A percentile compares a stretch with the other conserved stretches of the same genome.
phyloP scores from a whole-genome alignment of 2,797 vertebrate genomes.

The Triplophysa bombifrons region DNA sequence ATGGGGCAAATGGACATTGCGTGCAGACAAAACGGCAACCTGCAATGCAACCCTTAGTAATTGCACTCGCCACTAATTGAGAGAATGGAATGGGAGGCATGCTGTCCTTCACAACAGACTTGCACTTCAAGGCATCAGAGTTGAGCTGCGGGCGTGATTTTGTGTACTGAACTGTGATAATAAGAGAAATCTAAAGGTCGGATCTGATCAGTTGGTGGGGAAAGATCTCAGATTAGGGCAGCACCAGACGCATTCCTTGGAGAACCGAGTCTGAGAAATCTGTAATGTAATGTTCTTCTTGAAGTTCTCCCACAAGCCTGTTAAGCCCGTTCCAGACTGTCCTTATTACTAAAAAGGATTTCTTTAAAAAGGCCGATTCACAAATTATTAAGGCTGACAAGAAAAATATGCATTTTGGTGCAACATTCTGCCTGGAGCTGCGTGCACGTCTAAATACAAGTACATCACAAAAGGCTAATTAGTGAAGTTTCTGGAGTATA shows the following conservation, averaged over 20 bases:
- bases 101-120: slow-evolving; percentile 28
- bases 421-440: slow-evolving; percentile 49
- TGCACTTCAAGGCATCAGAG: slow-evolving; percentile 22
- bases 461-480: slow-evolving; percentile 16
- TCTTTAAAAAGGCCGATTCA: slow-evolving; percentile 64
- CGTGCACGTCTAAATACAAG: slow-evolving; percentile 39
- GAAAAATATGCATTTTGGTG: slow-evolving; percentile 51
- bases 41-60: slow-evolving; percentile 65
- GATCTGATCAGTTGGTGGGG: slow-evolving; percentile 46
- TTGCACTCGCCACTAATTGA: slow-evolving; percentile 60
- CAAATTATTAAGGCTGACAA: slow-evolving; percentile 64
- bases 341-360: slow-evolving; percentile 69
- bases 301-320: slow-evolving; percentile 67
- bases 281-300: slow-evolving; percentile 35
- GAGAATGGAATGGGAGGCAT: slow-evolving; percentile 46
- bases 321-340: slow-evolving; percentile 61
- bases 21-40: slow-evolving; percentile 52
- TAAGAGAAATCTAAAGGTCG: slow-evolving; percentile 17
- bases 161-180: slow-evolving; percentile 40
- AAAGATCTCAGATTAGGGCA: slow-evolving; percentile 39
- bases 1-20: slow-evolving; percentile 58
- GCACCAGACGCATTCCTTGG: slow-evolving; percentile 33
- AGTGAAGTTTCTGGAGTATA: slow-evolving; percentile 4
- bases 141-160: slow-evolving; percentile 4
- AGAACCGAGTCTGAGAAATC: neutral